Evolutionary conservation across 35 echinoderm and acorn worm species (phyloP).

Genomic region (Acanthaster planci): DNA sequence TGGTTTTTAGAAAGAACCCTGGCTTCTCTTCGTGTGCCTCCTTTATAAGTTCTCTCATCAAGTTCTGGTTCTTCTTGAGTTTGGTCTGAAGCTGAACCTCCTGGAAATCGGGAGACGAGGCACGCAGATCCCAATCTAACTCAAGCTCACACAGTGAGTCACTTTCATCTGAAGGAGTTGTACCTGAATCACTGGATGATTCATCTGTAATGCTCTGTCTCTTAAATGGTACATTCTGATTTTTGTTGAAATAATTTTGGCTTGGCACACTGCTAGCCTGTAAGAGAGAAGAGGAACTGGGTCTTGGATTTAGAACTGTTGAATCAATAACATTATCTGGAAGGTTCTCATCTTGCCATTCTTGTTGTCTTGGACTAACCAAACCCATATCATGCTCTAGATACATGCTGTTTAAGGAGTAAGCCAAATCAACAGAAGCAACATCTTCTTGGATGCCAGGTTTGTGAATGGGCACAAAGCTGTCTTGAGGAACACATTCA

Average conservation of each 20-base stretch:
- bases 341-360: no score
- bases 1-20: not conserved
- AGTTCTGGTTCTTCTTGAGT: slow-evolving; percentile 19
- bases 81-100: slow-evolving; percentile 3
- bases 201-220: not conserved
- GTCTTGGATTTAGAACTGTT: no score
- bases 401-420: slow-evolving; percentile 4
- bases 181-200: not conserved
- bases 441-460: not conserved
- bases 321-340: no score
- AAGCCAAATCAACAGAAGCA: not conserved
- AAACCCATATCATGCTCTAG: not conserved
- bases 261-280: not conserved
- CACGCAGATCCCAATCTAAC: not conserved
- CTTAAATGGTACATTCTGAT: not conserved
- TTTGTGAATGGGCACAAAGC: not conserved
- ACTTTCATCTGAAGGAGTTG: not conserved
- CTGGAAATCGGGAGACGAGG: slow-evolving; percentile 9
- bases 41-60: slow-evolving; percentile 17
- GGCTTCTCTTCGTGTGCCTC: not conserved
- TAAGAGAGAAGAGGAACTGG: no score
- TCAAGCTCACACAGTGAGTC: slow-evolving; percentile 8
- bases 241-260: not conserved
- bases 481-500: not conserved
- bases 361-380: no score